A percentile compares a stretch with the other conserved stretches of the same genome.
phyloP scores from a whole-genome alignment of 2,797 vertebrate genomes.

The Gambusia yucatana region DNA sequence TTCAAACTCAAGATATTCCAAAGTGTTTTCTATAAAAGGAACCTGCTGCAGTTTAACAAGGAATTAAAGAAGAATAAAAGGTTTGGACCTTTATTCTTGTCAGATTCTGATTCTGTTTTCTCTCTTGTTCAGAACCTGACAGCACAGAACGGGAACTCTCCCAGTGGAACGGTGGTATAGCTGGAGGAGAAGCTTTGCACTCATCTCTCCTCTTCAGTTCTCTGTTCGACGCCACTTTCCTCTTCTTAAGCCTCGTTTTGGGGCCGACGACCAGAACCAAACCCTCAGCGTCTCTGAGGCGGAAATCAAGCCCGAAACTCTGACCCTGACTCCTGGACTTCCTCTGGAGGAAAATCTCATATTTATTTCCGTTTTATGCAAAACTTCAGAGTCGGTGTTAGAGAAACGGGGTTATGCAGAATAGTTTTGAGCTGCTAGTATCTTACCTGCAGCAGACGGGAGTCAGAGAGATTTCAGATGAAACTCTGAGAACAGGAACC shows the following conservation, averaged over 20 bases:
- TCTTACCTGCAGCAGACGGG: constrained; percentile 3
- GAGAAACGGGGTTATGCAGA: background rate
- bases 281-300: constrained; percentile 28
- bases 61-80: no score
- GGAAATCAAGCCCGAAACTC: constrained; percentile 23
- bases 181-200: constrained; percentile 66
- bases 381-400: background rate
- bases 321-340: background rate
- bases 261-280: constrained; percentile 36
- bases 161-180: constrained; percentile 92
- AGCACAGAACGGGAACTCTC: constrained; percentile 90
- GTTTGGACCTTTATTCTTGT: no score
- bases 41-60: no score
- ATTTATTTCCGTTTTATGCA: background rate
- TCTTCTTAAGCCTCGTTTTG: constrained; percentile 11
- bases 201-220: constrained; percentile 27
- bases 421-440: background rate
- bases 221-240: background rate
- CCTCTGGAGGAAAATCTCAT: background rate
- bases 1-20: no score
- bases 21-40: no score
- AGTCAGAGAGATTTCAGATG: background rate
- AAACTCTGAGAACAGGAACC: background rate
- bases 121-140: constrained; percentile 74
- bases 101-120: constrained; percentile 18